Evolutionary conservation across 2,113 vertebrate genomes (phyloP), one percentile per base, ranked within the genome.

Genomic region (Galbula dea): DNA sequence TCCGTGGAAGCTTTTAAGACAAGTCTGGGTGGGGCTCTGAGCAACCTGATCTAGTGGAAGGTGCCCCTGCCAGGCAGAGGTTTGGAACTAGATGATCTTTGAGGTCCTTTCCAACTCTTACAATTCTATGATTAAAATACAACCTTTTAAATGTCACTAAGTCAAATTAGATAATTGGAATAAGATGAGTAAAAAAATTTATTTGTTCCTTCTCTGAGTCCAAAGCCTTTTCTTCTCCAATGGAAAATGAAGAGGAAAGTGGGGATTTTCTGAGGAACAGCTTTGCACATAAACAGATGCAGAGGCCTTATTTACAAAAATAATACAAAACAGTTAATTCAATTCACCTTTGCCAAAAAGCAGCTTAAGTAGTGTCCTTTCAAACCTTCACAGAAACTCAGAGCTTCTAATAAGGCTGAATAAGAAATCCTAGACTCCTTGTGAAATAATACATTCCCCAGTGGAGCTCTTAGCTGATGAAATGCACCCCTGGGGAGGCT

Each of bases 121-220:
- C n/a, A n/a, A n/a, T n/a, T n/a, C n/a, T n/a, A n/a, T n/a, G n/a
- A n/a, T n/a, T n/a, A n/a, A n/a, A n/a, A 73, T 13, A 55, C n/a
- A 93, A 24, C 49, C 90, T 93, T 69, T 75, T 12, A 80, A 90
- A 93, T 67, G 68, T 63, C 78, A 79, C 46, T 34, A 57, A 85
- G 29, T 62, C 89, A 24, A 92, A 46, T 88, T 49, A 89, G 45
- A 43, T 52, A 81, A 89, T 10, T 79, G 49, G 52, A 92, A 73
- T 46, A 45, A 51, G 32, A 83, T 61, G 37, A 94, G n/a, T 24
- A 36, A 86, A 79, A n/a, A 76, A 94, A 62, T 41, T 65, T 9
- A 45, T 92, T 90, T 95, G 43, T 61, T 74, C 43, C 39, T 95
- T 74, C 69, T 71, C 72, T 55, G 48, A 95, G 51, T 76, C 83